These are phyloP conservation scores for Paratilapia polleni DNA, from an alignment of 2,113 vertebrate species.

Conservation along the genomic window DNA sequence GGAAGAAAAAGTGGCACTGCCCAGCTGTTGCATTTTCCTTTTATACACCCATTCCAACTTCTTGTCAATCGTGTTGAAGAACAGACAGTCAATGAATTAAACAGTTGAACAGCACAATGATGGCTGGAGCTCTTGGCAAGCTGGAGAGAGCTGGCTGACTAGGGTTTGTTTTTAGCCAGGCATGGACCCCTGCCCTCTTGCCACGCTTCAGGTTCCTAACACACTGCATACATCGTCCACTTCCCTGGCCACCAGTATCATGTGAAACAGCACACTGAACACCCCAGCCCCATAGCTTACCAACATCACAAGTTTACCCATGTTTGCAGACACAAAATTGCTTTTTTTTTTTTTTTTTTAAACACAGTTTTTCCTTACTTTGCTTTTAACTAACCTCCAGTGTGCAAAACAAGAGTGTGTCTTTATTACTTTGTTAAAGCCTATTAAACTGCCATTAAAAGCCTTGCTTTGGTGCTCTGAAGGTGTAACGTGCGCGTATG, in stretches of 20 bases:
- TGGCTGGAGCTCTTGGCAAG: neutral
- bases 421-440: neutral
- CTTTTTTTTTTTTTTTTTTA: too few species aligned
- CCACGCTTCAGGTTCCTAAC: neutral
- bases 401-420: neutral
- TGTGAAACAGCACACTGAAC: neutral
- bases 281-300: neutral
- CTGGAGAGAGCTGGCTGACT: neutral
- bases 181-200: neutral
- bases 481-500: neutral
- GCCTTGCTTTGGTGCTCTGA: neutral
- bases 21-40: neutral
- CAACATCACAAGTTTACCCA: neutral
- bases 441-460: neutral
- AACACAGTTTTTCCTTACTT: neutral
- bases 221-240: neutral
- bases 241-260: neutral
- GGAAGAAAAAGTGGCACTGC: neutral
- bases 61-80: neutral
- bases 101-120: neutral
- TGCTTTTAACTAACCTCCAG: neutral
- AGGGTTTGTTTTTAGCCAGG: neutral
- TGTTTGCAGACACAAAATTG: neutral
- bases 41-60: neutral
- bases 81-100: neutral